A percentile compares a stretch with the other conserved stretches of the same genome.
Conservation (phyloP, 1,140 invertebrate genomes). For the Druon quercuslanigerum region DNA sequence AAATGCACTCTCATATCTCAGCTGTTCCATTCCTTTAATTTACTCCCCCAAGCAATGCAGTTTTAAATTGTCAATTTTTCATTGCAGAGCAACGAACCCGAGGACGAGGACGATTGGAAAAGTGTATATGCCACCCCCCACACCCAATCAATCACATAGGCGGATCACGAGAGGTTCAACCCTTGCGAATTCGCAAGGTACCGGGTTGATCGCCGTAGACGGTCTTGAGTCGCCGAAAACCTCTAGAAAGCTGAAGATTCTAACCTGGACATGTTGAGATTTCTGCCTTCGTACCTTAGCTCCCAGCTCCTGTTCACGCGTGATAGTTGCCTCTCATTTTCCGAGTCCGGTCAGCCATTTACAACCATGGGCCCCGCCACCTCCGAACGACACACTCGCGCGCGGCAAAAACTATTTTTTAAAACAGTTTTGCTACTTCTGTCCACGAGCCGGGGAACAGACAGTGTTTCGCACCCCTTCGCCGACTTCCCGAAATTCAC, state of each 20-base stretch:
- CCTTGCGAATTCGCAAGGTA: conserved; percentile 11
- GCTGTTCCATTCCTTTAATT: not conserved
- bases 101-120: conserved; percentile 23
- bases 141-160: conserved; percentile 40
- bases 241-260: not conserved
- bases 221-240: not conserved
- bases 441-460: not conserved
- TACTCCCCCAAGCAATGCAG: no score
- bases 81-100: conserved; percentile 36
- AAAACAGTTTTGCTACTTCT: not conserved
- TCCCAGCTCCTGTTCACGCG: conserved; percentile 58
- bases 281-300: conserved; percentile 58
- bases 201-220: not conserved
- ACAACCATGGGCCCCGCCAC: conserved; percentile 61
- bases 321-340: conserved; percentile 60
- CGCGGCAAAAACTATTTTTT: conserved; percentile 39
- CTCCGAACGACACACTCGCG: conserved; percentile 47
- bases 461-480: not conserved
- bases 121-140: conserved; percentile 31
- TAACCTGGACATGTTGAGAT: not conserved
- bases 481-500: conserved; percentile 4
- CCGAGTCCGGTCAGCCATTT: conserved; percentile 63
- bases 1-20: conserved; percentile 11
- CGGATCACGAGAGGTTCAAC: conserved; percentile 35
- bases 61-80: not conserved